Base-by-base conservation (phyloP, 2,113 vertebrate genomes). In the Mirza zaza region DNA sequence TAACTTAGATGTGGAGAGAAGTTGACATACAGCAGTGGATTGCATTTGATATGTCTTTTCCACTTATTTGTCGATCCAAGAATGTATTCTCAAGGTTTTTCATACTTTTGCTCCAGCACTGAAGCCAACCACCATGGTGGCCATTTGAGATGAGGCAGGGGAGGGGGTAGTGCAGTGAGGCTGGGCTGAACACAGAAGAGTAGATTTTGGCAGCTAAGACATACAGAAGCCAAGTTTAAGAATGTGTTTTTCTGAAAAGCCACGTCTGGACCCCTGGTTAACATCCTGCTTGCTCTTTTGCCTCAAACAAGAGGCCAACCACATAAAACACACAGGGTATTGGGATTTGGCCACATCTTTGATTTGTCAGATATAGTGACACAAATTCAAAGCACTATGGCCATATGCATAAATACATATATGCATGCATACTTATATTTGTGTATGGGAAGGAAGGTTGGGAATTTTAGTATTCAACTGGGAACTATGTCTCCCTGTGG, bases 241-340 rank as follows among this genome's bases (percentile, higher is more conserved):
- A 97, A 97, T 65, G 84, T 98, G 63, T 91, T 96, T 97, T 98
- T 98, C 97, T 97, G 97, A 96, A 98, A 96, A 97, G 93, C 83
- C 96, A 97, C 97, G 98, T 98, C 97, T 98, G 96, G 96, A 95
- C 95, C 91, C 87, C 89, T 98, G 96, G 94, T 98, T 98, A 97
- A 97, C 91, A 98, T 98, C 94, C 96, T 98, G 98, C 94, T 88
- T 97, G 95, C 97, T 98, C 90, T 98, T 95, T 94, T 98, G 95
- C 97, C 97, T 98, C 52, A 94, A 73, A 97, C 63, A 96, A 96
- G 97, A 97, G 88, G 88, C 80, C 96, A 98, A 55, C 91, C 86
- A 94, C 0, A 77, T 67, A 95, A 98, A 98, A 96, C 84, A 94
- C 92, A 96, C 87, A 96, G 92, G 96, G 45, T 76, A 71, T 95